Percentiles rank a stretch among this genome's conserved stretches.
Evolutionary conservation across 2,888 invertebrate genomes (phyloP).

Genomic region (Onchidella celtica): DNA sequence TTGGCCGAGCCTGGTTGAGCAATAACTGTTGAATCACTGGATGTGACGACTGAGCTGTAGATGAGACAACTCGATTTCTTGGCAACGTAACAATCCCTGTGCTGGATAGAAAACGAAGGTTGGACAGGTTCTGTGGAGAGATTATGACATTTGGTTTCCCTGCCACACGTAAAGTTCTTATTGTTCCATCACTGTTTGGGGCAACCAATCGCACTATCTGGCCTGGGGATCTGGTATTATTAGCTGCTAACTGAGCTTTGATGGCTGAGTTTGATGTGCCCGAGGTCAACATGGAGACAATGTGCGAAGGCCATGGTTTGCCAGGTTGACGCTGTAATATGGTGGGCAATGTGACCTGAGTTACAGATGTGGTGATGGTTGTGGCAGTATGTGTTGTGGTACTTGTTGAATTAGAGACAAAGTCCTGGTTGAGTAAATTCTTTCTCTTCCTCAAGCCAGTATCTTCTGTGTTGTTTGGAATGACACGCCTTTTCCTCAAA

Average conservation of each 20-base stretch:
- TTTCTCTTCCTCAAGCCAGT: slow-evolving; percentile 63
- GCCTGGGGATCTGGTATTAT: slow-evolving; percentile 5
- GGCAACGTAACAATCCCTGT: slow-evolving; percentile 27
- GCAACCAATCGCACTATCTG: slow-evolving; percentile 35
- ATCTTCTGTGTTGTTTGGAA: slow-evolving; percentile 75
- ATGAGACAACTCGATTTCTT: slow-evolving; percentile 12
- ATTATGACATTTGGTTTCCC: slow-evolving; percentile 33
- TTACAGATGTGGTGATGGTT: neutral
- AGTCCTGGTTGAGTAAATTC: slow-evolving; percentile 34
- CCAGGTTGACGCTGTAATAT: neutral
- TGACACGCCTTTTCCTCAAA: slow-evolving; percentile 71
- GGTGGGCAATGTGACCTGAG: neutral
- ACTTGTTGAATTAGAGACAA: neutral
- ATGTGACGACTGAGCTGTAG: slow-evolving; percentile 51
- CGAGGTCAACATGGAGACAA: slow-evolving; percentile 12
- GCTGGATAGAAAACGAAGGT: slow-evolving; percentile 41
- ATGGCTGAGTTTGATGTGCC: slow-evolving; percentile 12
- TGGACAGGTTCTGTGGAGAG: slow-evolving; percentile 51
- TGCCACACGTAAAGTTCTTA: slow-evolving; percentile 9
- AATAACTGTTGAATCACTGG: slow-evolving; percentile 67
- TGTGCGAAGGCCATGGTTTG: slow-evolving; percentile 16
- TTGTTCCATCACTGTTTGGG: slow-evolving; percentile 21
- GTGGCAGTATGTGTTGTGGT: neutral
- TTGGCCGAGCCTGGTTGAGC: slow-evolving; percentile 8
- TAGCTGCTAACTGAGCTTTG: slow-evolving; percentile 34